Conservation (phyloP, 2,797 vertebrate genomes). For the Loriculus beryllinus region DNA sequence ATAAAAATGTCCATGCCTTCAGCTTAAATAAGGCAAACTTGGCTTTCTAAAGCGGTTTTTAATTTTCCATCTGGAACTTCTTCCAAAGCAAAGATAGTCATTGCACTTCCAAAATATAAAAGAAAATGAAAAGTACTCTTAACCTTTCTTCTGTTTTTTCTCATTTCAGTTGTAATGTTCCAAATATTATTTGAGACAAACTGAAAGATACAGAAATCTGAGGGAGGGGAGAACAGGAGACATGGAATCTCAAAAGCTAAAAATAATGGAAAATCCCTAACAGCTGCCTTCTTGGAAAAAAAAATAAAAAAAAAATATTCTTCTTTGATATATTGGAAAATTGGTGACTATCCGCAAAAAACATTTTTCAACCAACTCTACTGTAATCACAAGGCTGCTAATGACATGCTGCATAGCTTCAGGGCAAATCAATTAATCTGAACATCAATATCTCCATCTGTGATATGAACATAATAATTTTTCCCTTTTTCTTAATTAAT, state of each 20-base stretch:
- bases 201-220: not conserved
- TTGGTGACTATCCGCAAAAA: not conserved
- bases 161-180: not conserved
- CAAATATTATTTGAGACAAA: not conserved
- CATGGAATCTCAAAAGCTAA: not conserved
- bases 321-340: not conserved
- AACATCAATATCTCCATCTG: slow-evolving; percentile 61
- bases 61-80: not conserved
- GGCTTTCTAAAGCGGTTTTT: not conserved
- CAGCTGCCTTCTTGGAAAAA: not conserved
- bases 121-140: not conserved
- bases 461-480: slow-evolving; percentile 51
- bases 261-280: not conserved
- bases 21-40: not conserved
- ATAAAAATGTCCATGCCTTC: not conserved
- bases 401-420: slow-evolving; percentile 40
- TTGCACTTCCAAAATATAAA: not conserved
- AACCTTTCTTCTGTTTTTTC: not conserved
- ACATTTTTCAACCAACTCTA: not conserved
- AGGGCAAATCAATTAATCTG: slow-evolving; percentile 64
- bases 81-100: not conserved
- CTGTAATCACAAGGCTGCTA: slow-evolving; percentile 36
- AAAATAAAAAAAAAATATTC: not conserved
- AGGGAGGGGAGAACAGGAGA: not conserved
- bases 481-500: slow-evolving; percentile 47